Evolutionary conservation across 2,113 vertebrate genomes (phyloP).

Genomic region (Regulus satrapa): DNA sequence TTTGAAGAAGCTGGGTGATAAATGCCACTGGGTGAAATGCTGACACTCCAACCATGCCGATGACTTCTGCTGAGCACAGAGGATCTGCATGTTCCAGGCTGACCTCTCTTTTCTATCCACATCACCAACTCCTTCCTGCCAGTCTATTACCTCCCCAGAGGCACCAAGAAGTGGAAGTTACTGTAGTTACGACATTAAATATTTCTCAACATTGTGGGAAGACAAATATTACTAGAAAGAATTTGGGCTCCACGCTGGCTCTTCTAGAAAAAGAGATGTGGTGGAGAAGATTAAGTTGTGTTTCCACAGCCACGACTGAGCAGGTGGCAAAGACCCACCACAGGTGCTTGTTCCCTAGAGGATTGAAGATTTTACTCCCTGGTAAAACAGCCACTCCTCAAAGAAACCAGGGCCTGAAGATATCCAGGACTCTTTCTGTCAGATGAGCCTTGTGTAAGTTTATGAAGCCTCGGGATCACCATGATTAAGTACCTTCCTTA

Average conservation of each 20-base stretch:
- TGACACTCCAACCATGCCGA: not conserved
- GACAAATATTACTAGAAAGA: not conserved
- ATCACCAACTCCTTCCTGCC: not conserved
- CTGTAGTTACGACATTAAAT: not conserved
- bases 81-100: not conserved
- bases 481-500: slow-evolving; percentile 31
- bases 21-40: not conserved
- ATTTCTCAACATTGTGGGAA: not conserved
- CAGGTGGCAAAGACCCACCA: slow-evolving; percentile 41
- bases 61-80: not conserved
- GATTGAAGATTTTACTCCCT: not conserved
- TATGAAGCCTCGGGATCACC: not conserved
- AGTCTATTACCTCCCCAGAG: not conserved
- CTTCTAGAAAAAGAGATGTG: not conserved
- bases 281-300: not conserved
- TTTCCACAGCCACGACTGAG: not conserved
- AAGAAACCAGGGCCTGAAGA: not conserved
- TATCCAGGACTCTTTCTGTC: not conserved
- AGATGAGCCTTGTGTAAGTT: not conserved
- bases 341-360: not conserved
- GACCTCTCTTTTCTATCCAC: not conserved
- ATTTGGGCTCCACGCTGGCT: accelerated
- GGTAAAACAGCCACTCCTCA: not conserved
- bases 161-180: not conserved
- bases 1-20: not conserved